These are phyloP conservation scores for Arremon brunneinucha DNA, from an alignment of 2,797 vertebrate species.

Conservation along the genomic window DNA sequence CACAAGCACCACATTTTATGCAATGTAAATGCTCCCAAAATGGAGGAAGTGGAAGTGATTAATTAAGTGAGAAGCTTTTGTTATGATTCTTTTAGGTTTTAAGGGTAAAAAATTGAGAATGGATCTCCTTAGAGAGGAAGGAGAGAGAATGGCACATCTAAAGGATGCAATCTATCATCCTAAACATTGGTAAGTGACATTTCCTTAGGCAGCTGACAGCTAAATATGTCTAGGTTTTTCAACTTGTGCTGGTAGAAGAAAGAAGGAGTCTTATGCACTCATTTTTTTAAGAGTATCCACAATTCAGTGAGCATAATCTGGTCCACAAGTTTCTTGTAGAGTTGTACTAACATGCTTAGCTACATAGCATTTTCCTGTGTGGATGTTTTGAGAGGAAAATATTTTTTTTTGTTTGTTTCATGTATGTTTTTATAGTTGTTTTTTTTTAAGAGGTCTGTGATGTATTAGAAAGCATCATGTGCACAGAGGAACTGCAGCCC, in stretches of 20 bases:
- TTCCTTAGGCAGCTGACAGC: background rate
- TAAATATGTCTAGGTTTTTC: background rate
- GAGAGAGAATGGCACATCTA: slow-evolving; percentile 52
- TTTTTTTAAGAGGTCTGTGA: background rate
- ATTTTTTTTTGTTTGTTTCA: slow-evolving; percentile 16
- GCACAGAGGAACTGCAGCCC: slow-evolving; percentile 15
- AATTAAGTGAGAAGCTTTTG: slow-evolving; percentile 61
- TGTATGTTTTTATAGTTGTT: background rate
- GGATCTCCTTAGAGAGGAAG: slow-evolving; percentile 57
- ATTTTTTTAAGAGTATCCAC: background rate
- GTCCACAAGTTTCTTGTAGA: background rate
- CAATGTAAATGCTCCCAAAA: slow-evolving; percentile 4
- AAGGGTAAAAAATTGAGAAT: slow-evolving; percentile 59
- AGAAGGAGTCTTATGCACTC: background rate
- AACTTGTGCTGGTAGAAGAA: background rate
- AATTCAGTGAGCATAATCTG: background rate
- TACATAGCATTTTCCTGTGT: background rate
- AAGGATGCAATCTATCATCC: slow-evolving; percentile 45
- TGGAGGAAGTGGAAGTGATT: slow-evolving; percentile 41
- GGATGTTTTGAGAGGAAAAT: background rate
- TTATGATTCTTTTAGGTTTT: slow-evolving; percentile 64
- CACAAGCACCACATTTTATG: background rate
- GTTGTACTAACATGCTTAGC: background rate
- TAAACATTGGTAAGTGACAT: slow-evolving; percentile 40
- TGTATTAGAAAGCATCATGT: slow-evolving; percentile 24